Base-by-base conservation (phyloP, 2,888 invertebrate species). In the Rhopalosiphum nymphaeae region DNA sequence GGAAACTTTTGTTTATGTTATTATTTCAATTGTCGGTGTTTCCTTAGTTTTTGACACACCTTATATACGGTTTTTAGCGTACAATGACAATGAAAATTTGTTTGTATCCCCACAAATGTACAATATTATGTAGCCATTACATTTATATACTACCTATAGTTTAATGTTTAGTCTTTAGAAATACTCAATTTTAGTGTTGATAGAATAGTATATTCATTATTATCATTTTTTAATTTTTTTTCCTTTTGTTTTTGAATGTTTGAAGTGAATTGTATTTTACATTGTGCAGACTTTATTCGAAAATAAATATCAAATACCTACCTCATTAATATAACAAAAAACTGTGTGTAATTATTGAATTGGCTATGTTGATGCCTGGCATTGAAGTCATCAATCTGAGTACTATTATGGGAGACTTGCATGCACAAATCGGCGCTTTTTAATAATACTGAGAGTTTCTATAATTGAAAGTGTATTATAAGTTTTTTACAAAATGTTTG, bases 241-340 rank as follows among this genome's bases (percentile, higher is more conserved):
- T 49, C 67, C 67, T 88, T 78, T 88, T 42, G 53, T 93, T 93
- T 93, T 93, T 78, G 53, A 78, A 89, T 78, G 88, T 89, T 89
- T 93, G 92, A 93, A 89, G 86, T 92, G 61, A 61, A 86, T 78
- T 92, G 36, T 87, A 92, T 88, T 88, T 88, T 88, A 56, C 67
- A 93, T 93, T 93, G 53, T 93, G 92, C 92, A 56, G 78, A 89
- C 78, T 93, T 93, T 93, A 89, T 93, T 93, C 92, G n/a, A 78
- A 89, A 93, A 89, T 93, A 93, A 93, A 93, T 93, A 93, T 89
- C 92, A 88, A 92, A 56, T 93, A 92, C 92, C 92, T 93, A 93
- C 92, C 92, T 93, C 92, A 93, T 78, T 89, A 93, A 78, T 89
- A 88, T 44, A 89, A 92, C 10, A 78, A 42, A 42, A 49, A 49